Evolutionary conservation across 2,888 invertebrate genomes (phyloP).

Genomic region (Nipponacmea schrenckii): DNA sequence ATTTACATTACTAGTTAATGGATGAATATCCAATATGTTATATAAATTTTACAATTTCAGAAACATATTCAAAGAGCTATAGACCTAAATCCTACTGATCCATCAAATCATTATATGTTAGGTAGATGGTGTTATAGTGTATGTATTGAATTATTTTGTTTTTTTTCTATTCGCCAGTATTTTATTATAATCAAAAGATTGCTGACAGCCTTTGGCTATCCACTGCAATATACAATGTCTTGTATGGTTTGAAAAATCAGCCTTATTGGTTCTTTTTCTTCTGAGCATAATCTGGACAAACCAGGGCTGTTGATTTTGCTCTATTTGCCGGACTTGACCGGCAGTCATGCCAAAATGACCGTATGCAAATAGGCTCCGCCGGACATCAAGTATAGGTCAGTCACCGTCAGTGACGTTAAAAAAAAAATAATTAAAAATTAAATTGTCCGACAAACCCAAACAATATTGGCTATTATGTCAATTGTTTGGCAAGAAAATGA

Average conservation of each 20-base stretch:
- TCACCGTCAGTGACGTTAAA: too few relatives aligned
- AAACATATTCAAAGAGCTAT: conserved; percentile 77
- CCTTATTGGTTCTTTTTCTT: too few relatives aligned
- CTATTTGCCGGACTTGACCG: too few relatives aligned
- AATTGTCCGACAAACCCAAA: too few relatives aligned
- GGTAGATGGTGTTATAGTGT: conserved; percentile 79
- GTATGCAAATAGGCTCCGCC: too few relatives aligned
- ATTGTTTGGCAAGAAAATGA: too few relatives aligned
- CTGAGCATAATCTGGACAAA: neutral
- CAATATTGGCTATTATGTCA: too few relatives aligned
- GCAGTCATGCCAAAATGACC: too few relatives aligned
- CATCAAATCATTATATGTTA: conserved; percentile 76
- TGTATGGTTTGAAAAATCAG: neutral
- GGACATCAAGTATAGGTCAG: too few relatives aligned
- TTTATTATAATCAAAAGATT: neutral
- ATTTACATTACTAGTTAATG: neutral
- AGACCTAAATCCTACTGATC: conserved; percentile 73
- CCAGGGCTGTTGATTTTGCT: too few relatives aligned
- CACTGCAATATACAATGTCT: neutral
- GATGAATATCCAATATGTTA: neutral
- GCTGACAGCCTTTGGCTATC: neutral
- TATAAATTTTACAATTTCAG: conserved; percentile 45
- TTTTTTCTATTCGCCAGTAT: too few relatives aligned
- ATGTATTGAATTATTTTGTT: conserved; percentile 30
- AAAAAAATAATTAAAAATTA: too few relatives aligned